These are phyloP conservation scores for Heptranchias perlo DNA, from an alignment of 2,113 vertebrate genomes.

Conservation along the genomic window DNA sequence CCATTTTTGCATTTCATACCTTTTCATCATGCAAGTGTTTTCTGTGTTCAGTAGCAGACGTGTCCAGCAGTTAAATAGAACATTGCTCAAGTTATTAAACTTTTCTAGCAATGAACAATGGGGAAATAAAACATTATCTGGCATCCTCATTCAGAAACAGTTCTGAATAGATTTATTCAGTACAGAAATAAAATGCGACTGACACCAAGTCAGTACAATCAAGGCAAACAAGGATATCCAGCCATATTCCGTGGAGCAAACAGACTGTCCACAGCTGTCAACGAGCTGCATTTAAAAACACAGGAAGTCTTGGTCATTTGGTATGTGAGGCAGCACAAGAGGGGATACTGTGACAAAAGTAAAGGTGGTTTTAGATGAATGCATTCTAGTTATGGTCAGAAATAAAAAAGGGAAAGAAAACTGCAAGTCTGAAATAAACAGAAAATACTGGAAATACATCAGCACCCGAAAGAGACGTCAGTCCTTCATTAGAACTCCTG, in stretches of 20 bases:
- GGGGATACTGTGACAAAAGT: neutral
- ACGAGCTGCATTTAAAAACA: neutral
- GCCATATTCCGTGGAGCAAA: neutral
- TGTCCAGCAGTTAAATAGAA: conserved; percentile 17
- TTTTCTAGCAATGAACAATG: neutral
- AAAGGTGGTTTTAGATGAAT: neutral
- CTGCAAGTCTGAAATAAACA: neutral
- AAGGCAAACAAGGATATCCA: neutral
- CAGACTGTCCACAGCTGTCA: neutral
- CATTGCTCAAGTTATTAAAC: neutral
- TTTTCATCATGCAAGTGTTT: conserved; percentile 23
- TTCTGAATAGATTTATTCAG: neutral
- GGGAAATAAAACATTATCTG: neutral
- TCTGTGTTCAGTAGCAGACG: neutral
- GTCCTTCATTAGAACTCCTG: neutral
- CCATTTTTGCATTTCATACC: conserved; percentile 34
- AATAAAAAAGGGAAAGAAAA: neutral
- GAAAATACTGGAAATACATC: neutral
- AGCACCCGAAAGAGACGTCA: neutral
- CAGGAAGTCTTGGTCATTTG: neutral
- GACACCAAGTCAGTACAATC: neutral
- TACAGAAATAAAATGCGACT: neutral
- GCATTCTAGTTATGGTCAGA: neutral
- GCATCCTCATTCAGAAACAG: neutral
- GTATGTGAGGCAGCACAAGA: neutral